A percentile compares a stretch with the other conserved stretches of the same genome.
Evolutionary conservation across 2,888 invertebrate genomes (phyloP).

Genomic region (Zele albiditarsus): DNA sequence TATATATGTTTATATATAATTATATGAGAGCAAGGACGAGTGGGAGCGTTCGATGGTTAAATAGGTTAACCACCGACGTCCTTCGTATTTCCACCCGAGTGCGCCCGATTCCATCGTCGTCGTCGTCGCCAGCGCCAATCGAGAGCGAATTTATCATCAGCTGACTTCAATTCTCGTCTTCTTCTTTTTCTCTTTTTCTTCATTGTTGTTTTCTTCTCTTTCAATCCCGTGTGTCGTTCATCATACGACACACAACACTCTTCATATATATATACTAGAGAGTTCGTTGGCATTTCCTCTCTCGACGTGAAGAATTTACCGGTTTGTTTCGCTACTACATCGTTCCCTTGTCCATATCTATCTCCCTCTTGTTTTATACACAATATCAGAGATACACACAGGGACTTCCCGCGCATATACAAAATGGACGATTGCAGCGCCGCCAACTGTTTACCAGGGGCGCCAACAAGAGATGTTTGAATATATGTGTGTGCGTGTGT

Average conservation of each 20-base stretch:
- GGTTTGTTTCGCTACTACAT: slow-evolving; percentile 31
- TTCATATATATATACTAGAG: not conserved
- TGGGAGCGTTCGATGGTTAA: slow-evolving; percentile 43
- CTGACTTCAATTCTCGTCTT: slow-evolving; percentile 28
- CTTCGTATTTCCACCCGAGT: slow-evolving; percentile 40
- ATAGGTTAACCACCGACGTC: slow-evolving; percentile 45
- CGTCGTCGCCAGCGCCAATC: slow-evolving; percentile 18
- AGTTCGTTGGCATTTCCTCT: slow-evolving; percentile 38
- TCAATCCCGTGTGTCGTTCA: not conserved
- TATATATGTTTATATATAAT: not conserved
- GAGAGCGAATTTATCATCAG: slow-evolving; percentile 41
- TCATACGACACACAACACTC: slow-evolving; percentile 2
- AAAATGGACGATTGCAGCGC: slow-evolving; percentile 10
- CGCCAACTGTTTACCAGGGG: not conserved
- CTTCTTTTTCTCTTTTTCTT: not conserved
- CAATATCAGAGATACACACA: not conserved
- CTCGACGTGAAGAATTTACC: slow-evolving; percentile 40
- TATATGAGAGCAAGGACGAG: slow-evolving; percentile 36
- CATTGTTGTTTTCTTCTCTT: not conserved
- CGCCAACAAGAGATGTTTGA: not conserved
- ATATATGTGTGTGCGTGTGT: not conserved
- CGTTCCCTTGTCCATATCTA: not conserved
- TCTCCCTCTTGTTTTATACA: not conserved
- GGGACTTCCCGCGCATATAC: slow-evolving; percentile 13
- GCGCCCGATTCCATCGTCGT: slow-evolving; percentile 16